phyloP scores from a whole-genome alignment of 2,888 invertebrate genomes.

The Sesia apiformis region DNA sequence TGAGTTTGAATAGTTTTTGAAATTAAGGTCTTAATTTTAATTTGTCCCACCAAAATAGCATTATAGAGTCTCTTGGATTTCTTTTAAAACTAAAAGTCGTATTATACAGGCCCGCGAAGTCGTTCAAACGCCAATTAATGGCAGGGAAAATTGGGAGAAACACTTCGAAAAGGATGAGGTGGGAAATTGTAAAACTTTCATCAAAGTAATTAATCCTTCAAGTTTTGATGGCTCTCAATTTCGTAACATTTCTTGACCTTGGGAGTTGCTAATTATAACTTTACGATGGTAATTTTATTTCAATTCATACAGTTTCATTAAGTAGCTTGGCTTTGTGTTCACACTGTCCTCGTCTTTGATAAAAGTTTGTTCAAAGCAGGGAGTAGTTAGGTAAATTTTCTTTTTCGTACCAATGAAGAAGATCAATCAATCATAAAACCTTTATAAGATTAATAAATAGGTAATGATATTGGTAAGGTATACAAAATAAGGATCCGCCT shows the following conservation, averaged over 20 bases:
- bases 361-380: no score
- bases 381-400: no score
- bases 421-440: no score
- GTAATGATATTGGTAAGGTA: no score
- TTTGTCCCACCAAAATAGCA: not conserved
- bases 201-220: slow-evolving; percentile 13
- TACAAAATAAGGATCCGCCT: no score
- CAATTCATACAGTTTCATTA: no score
- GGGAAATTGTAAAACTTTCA: slow-evolving; percentile 19
- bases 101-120: not conserved
- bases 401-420: no score
- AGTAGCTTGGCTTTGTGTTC: no score
- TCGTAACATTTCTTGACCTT: slow-evolving; percentile 3
- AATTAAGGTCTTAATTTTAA: not conserved
- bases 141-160: slow-evolving; percentile 2
- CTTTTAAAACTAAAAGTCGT: not conserved
- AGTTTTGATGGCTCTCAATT: slow-evolving; percentile 10
- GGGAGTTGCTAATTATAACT: slow-evolving; percentile 1
- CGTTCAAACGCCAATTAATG: slow-evolving; percentile 1
- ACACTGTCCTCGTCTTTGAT: no score
- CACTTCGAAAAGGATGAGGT: slow-evolving; percentile 1
- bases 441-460: no score
- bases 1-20: not conserved
- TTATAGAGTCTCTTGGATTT: not conserved
- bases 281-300: no score